Percentiles rank a stretch among this genome's conserved stretches.
phyloP scores from a whole-genome alignment of 2,797 vertebrate species.

The Iguana delicatissima region DNA sequence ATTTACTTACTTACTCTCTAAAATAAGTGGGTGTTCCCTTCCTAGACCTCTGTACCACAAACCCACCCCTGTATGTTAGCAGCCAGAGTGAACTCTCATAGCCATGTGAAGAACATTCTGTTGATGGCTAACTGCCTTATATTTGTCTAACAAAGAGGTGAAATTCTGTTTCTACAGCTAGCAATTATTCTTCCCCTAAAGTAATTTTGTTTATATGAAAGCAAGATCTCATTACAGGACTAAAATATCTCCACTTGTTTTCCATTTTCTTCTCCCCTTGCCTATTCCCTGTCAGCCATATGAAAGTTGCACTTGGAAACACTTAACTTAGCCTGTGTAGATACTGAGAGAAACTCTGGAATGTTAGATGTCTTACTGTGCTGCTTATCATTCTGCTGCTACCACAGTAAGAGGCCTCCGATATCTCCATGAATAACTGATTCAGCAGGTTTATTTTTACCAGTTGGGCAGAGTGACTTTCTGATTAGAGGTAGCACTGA shows the following conservation, averaged over 20 bases:
- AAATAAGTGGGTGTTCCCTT: not conserved
- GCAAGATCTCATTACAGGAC: not conserved
- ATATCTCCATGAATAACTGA: constrained; percentile 4
- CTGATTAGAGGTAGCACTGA: not conserved
- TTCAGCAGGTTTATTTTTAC: constrained; percentile 20
- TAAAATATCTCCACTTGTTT: not conserved
- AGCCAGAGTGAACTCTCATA: not conserved
- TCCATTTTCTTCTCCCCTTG: not conserved
- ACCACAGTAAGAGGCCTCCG: not conserved
- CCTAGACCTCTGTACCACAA: not conserved
- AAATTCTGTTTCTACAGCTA: not conserved
- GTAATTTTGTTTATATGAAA: not conserved
- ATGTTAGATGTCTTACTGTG: not conserved
- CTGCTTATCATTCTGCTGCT: constrained; percentile 1
- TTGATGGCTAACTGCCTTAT: not conserved
- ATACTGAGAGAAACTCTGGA: not conserved
- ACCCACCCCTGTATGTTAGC: not conserved
- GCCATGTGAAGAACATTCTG: not conserved
- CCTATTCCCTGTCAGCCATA: not conserved
- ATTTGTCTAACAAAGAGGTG: not conserved
- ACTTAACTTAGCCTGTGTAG: not conserved
- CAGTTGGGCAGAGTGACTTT: not conserved
- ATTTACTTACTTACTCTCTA: not conserved
- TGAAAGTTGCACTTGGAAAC: not conserved
- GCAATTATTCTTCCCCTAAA: not conserved